These are phyloP conservation scores for Phylloscopus trochilus DNA, from an alignment of 2,113 vertebrate species.

Conservation along the genomic window DNA sequence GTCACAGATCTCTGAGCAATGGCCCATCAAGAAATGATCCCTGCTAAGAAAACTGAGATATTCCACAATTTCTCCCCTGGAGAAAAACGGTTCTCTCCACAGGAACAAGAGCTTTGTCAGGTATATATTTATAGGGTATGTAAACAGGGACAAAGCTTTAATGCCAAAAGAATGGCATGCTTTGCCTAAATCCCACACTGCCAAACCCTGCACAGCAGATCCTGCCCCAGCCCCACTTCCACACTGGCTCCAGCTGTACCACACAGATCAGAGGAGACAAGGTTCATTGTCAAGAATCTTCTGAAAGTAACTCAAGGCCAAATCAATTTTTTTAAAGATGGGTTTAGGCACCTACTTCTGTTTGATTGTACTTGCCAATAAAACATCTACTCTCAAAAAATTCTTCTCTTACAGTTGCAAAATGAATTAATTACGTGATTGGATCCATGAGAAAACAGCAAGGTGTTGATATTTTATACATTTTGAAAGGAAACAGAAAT, in stretches of 20 bases:
- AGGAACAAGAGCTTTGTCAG: background rate
- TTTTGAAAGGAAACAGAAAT: background rate
- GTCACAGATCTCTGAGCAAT: background rate
- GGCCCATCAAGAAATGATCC: background rate
- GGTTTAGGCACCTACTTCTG: background rate
- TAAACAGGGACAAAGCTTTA: background rate
- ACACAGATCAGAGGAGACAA: background rate
- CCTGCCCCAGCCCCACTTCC: background rate
- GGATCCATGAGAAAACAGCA: background rate
- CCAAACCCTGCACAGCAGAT: background rate
- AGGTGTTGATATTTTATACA: background rate
- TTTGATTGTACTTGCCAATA: background rate
- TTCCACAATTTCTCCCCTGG: background rate
- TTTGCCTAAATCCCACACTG: background rate
- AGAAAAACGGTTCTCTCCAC: background rate
- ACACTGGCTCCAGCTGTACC: background rate
- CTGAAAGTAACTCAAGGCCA: background rate
- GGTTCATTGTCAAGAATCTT: background rate
- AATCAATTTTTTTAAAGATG: background rate
- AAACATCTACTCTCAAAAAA: background rate
- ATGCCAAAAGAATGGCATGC: background rate
- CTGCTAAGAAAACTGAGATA: accelerated
- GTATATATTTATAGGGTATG: background rate
- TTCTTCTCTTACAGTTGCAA: background rate
- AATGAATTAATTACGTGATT: background rate